These are phyloP conservation scores for Zaprionus ornatus DNA, from an alignment of 1,140 invertebrate genomes.

Conservation along the genomic window DNA sequence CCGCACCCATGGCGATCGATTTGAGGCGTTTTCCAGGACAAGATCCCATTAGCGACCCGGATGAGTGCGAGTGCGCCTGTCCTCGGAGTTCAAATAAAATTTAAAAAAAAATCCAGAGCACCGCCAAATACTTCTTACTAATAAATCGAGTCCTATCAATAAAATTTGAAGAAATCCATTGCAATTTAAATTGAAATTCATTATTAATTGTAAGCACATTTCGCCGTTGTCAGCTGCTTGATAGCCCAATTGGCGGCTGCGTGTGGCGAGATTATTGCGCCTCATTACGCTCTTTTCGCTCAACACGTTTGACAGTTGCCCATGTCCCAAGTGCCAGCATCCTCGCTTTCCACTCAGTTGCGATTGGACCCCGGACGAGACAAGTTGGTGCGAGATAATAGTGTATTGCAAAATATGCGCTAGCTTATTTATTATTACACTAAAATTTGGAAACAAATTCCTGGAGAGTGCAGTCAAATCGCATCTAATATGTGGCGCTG, in stretches of 20 bases:
- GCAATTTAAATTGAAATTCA: too few relatives aligned
- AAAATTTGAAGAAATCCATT: too few relatives aligned
- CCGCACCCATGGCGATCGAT: background rate
- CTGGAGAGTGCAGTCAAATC: constrained; percentile 2
- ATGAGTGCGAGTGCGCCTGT: too few relatives aligned
- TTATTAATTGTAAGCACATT: too few relatives aligned
- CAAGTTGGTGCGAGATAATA: constrained; percentile 36
- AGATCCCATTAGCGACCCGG: too few relatives aligned
- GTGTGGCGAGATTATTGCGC: background rate
- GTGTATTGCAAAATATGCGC: constrained; percentile 34
- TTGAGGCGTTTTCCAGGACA: too few relatives aligned
- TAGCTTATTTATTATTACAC: background rate
- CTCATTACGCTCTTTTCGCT: background rate
- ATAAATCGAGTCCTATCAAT: too few relatives aligned
- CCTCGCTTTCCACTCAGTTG: constrained; percentile 46
- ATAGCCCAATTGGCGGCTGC: background rate
- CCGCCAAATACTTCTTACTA: too few relatives aligned
- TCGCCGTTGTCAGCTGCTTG: background rate
- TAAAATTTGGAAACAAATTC: background rate
- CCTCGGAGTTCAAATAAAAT: too few relatives aligned
- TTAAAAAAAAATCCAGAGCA: too few relatives aligned
- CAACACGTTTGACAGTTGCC: constrained; percentile 15
- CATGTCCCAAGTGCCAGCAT: background rate
- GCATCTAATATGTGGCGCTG: constrained; percentile 55
- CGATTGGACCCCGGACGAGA: constrained; percentile 26